Base-by-base conservation (phyloP, 64 coral and sea anemone species). In the Stichodactyla mertensii region DNA sequence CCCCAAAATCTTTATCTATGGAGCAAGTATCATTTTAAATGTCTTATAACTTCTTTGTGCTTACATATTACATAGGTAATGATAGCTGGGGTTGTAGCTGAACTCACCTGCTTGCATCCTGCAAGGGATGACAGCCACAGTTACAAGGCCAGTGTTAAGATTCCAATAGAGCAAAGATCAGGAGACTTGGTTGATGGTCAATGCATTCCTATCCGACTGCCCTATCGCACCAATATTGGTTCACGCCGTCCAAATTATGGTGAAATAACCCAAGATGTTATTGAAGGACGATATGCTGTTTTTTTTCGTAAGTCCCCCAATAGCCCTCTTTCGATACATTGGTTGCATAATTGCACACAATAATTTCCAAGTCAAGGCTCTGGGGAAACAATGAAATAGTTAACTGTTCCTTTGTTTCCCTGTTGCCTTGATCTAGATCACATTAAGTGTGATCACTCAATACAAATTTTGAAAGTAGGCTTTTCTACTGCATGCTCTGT, bases 181-280 rank as follows among this genome's bases (percentile, higher is more conserved):
- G 53, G 13, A 31, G 70, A 57, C 4, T 28, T 88, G 19, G 11
- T 22, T 24, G 78, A 81, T 80, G 87, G 87, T 26, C 23, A 66
- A 52, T 55, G 52, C 15, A 54, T 88, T 12, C 78, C 27, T 51
- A 36, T 88, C 26, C 64, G 56, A 22, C 24, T 88, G 13, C 87
- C 87, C 61, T 88, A 82, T 53, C 7, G 2, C 12, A 31, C 16
- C 13, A 8, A 14, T 16, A 28, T 20, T 81, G 5, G 54, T 61
- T 14, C 16, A 23, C 11, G n/a, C 24, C 18, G 51, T 19, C 4
- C 0, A 19, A 8, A 18, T 0, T 88, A 88, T 77, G 26, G 22
- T 1, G 87, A 88, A 53, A 82, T 88, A 16, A 88, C 54, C 24
- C 26, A 88, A 26, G 57, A 82, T 12, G 54, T 23, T 74, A 74